Conservation (phyloP, 2,888 invertebrate genomes). For the Perizoma flavofasciatum region DNA sequence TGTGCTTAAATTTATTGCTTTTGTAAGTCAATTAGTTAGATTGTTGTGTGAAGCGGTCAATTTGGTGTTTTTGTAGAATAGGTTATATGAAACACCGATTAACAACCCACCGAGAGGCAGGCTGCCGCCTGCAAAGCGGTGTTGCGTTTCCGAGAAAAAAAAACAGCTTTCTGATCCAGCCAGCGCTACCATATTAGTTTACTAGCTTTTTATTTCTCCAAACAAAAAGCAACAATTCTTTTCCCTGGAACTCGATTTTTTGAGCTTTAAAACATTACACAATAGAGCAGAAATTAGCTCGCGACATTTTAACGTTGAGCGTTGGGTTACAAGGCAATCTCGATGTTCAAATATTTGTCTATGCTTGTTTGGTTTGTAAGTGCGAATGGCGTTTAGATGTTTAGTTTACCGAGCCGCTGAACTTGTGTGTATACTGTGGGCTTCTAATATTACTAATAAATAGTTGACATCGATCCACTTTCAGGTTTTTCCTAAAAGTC, state of each 20-base stretch:
- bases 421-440: slow-evolving; percentile 67
- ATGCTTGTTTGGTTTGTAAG: slow-evolving; percentile 80
- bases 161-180: slow-evolving; percentile 66
- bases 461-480: slow-evolving; percentile 68
- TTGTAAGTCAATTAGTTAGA: slow-evolving; percentile 23
- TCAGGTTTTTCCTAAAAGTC: slow-evolving; percentile 42
- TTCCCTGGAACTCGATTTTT: slow-evolving; percentile 38
- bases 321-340: slow-evolving; percentile 68
- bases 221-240: slow-evolving; percentile 50
- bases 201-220: slow-evolving; percentile 58
- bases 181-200: slow-evolving; percentile 73
- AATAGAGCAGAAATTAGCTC: slow-evolving; percentile 61
- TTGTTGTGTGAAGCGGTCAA: slow-evolving; percentile 18
- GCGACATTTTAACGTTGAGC: slow-evolving; percentile 49
- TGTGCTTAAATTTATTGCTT: slow-evolving; percentile 24
- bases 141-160: slow-evolving; percentile 70
- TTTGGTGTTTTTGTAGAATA: slow-evolving; percentile 37
- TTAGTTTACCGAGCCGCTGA: slow-evolving; percentile 78
- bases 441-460: slow-evolving; percentile 74
- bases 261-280: slow-evolving; percentile 49
- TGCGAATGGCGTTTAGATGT: slow-evolving; percentile 82
- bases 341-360: slow-evolving; percentile 78
- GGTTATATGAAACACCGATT: slow-evolving; percentile 37
- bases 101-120: slow-evolving; percentile 45
- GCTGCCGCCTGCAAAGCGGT: slow-evolving; percentile 31